Conservation (phyloP, 2,797 vertebrate genomes). For the Clarias laeviceps region DNA sequence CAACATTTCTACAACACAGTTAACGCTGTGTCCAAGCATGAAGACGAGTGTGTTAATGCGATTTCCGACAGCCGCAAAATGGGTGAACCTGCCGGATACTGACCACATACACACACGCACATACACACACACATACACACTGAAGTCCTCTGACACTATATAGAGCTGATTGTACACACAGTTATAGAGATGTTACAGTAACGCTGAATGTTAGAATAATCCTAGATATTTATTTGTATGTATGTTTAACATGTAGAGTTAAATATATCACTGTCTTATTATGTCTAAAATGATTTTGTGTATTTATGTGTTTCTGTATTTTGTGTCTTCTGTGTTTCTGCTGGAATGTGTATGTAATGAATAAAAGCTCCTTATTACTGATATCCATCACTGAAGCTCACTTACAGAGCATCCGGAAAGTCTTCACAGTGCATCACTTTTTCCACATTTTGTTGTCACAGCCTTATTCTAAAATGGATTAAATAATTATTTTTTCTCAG, state of each 20-base stretch:
- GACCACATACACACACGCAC: slow-evolving; percentile 41
- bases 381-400: too few species aligned
- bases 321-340: not conserved
- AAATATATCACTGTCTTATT: not conserved
- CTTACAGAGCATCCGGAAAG: too few species aligned
- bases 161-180: not conserved
- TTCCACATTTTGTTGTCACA: too few species aligned
- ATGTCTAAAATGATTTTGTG: not conserved
- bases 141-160: not conserved
- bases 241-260: not conserved
- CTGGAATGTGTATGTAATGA: too few species aligned
- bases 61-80: slow-evolving; percentile 73
- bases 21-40: slow-evolving; percentile 67
- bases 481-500: too few species aligned
- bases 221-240: not conserved
- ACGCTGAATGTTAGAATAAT: not conserved
- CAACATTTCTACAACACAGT: slow-evolving; percentile 71
- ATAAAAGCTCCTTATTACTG: too few species aligned
- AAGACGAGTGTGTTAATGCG: slow-evolving; percentile 61
- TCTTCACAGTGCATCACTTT: too few species aligned
- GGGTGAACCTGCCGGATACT: slow-evolving; percentile 76
- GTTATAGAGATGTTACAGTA: too few species aligned
- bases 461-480: too few species aligned
- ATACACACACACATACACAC: not conserved
- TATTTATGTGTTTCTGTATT: not conserved